Conservation (phyloP, 2,888 invertebrate genomes). For the Drosophila neoperkinsi region DNA sequence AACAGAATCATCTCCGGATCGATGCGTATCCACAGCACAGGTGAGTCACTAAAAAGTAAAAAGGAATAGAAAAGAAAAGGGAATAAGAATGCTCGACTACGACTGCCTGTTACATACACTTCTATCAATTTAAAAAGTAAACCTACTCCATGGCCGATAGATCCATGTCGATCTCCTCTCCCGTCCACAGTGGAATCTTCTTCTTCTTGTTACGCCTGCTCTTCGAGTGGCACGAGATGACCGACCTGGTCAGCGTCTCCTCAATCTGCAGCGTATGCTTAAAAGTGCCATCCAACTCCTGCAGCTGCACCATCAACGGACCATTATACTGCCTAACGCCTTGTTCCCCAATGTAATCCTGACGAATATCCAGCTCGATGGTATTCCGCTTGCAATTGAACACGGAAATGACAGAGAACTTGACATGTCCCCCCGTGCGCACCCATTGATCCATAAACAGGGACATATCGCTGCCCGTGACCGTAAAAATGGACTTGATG, state of each 20-base stretch:
- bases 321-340: constrained; percentile 98
- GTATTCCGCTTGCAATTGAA: constrained; percentile 99
- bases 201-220: constrained; percentile 99
- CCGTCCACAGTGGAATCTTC: constrained; percentile 98
- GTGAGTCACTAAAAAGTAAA: constrained; percentile 92
- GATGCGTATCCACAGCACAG: constrained; percentile 98
- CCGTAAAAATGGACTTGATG: constrained; percentile 97
- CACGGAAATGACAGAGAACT: constrained; percentile 95
- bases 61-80: neutral
- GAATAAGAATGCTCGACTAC: neutral
- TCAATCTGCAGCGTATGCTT: constrained; percentile 97
- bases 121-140: neutral
- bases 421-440: constrained; percentile 96
- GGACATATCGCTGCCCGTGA: constrained; percentile 99
- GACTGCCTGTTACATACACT: no score
- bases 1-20: constrained; percentile 97
- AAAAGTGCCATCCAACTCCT: constrained; percentile 99
- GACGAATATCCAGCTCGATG: constrained; percentile 97
- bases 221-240: constrained; percentile 99
- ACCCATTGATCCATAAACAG: constrained; percentile 99
- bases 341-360: constrained; percentile 93
- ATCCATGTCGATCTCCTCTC: constrained; percentile 99
- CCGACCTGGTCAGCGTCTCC: constrained; percentile 97
- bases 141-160: constrained; percentile 97
- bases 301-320: constrained; percentile 96